Evolutionary conservation across 2,888 invertebrate species (phyloP), one percentile per base, ranked within the genome.

Genomic region (Dorcus hopei): DNA sequence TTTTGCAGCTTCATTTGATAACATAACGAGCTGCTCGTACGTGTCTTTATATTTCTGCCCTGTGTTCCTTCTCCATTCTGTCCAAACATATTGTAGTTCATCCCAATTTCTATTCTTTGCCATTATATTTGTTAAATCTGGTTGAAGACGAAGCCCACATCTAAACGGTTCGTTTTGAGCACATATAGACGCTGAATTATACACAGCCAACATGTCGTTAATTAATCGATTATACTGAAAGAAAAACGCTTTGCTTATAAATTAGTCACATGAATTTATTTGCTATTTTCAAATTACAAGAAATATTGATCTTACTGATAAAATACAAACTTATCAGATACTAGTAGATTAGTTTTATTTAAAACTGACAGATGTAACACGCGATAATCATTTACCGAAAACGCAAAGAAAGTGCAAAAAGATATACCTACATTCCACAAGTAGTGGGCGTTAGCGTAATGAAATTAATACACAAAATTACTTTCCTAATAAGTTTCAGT

Each of bases 141-240:
- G 93, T 72, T 93, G 91, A 3, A 93, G 81, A 45, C 89, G 85
- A 0, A 94, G 80, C 1, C 91, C 91, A 64, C 93, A 93, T 63
- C 87, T 84, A 75, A 92, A 89, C 0, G 91, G 92, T 71, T 92
- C 90, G 72, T 93, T 89, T 79, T 90, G 89, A 0, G 88, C 90
- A 72, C 94, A 94, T 60, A 93, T 87, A 54, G 90, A 88, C 0
- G 93, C 93, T 0, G 86, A 87, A 73, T 93, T 93, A 80, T 93
- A 95, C 0, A 93, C 88, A 0, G 91, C 88, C 11, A 93, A 81
- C 93, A 95, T 93, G 73, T 93, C 91, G 72, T 93, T 93, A 67
- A 93, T 89, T 41, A 93, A 79, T 49, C 92, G 86, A 78, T 93
- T 93, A 77, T 93, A 93, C 93, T 93, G 82, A 38, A 80, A 81